Evolutionary conservation across 2,888 invertebrate genomes (phyloP).

Genomic region (Zelleria hepariella): DNA sequence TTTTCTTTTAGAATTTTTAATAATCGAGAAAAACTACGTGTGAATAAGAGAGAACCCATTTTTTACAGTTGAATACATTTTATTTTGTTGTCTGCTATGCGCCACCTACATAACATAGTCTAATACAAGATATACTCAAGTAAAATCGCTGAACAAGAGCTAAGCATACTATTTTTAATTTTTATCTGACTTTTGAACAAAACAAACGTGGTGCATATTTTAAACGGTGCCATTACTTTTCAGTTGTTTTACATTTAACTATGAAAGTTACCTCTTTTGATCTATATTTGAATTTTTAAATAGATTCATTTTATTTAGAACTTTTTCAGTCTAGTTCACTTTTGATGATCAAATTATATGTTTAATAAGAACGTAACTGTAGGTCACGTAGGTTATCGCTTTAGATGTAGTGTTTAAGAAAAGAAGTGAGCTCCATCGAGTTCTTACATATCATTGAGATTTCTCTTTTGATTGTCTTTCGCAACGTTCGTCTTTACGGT

Average conservation of each 20-base stretch:
- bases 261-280: constrained; percentile 44
- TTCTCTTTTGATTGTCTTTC: constrained; percentile 60
- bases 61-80: not conserved
- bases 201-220: constrained; percentile 46
- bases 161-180: not conserved
- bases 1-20: not conserved
- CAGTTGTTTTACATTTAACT: constrained; percentile 58
- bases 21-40: not conserved
- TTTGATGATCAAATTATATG: constrained; percentile 33
- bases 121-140: constrained; percentile 3
- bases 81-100: not conserved
- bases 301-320: constrained; percentile 11
- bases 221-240: constrained; percentile 60
- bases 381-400: constrained; percentile 49
- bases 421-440: constrained; percentile 63
- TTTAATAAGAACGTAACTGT: constrained; percentile 43
- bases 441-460: constrained; percentile 71
- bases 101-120: not conserved
- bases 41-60: not conserved
- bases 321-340: not conserved
- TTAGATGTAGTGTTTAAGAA: constrained; percentile 61
- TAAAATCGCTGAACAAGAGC: not conserved
- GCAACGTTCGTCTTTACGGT: constrained; percentile 43
- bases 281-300: constrained; percentile 7
- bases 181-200: not conserved